These are phyloP conservation scores for Listronotus oregonensis DNA, from an alignment of 1,140 invertebrate genomes.

Conservation along the genomic window DNA sequence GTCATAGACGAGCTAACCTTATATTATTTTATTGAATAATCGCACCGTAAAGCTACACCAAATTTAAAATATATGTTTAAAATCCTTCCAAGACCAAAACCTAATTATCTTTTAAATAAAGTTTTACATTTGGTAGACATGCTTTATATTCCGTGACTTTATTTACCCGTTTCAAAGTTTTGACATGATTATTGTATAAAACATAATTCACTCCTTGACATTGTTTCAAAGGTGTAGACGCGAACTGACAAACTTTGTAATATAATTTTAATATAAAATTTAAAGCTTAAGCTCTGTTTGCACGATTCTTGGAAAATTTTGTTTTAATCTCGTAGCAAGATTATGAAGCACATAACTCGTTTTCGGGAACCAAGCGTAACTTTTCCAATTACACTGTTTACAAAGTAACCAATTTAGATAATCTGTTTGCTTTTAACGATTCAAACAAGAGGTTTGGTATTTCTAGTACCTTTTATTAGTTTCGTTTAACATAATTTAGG, in stretches of 20 bases:
- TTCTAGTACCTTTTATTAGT: slow-evolving; percentile 31
- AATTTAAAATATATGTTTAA: too few relatives aligned
- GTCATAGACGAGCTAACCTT: too few relatives aligned
- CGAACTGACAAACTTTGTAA: background rate
- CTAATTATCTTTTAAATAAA: too few relatives aligned
- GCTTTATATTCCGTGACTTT: too few relatives aligned
- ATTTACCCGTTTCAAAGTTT: too few relatives aligned
- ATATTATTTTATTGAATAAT: too few relatives aligned
- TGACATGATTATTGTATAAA: too few relatives aligned
- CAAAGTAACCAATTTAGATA: slow-evolving; percentile 51
- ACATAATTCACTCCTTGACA: slow-evolving; percentile 30
- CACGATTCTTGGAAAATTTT: slow-evolving; percentile 17
- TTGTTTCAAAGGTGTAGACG: slow-evolving; percentile 41
- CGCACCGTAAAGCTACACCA: too few relatives aligned
- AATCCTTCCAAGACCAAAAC: too few relatives aligned
- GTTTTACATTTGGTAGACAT: too few relatives aligned
- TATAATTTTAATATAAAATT: slow-evolving; percentile 20
- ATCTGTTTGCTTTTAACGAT: slow-evolving; percentile 46
- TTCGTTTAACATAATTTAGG: slow-evolving; percentile 23
- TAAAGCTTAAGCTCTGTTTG: slow-evolving; percentile 14
- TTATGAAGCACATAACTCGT: slow-evolving; percentile 16
- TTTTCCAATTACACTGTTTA: slow-evolving; percentile 50
- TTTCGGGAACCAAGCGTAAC: slow-evolving; percentile 34
- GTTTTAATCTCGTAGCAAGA: slow-evolving; percentile 23
- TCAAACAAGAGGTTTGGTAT: slow-evolving; percentile 43